phyloP scores from a whole-genome alignment of 92 coral and sea anemone genomes.

The Zoanthus sociatus region DNA sequence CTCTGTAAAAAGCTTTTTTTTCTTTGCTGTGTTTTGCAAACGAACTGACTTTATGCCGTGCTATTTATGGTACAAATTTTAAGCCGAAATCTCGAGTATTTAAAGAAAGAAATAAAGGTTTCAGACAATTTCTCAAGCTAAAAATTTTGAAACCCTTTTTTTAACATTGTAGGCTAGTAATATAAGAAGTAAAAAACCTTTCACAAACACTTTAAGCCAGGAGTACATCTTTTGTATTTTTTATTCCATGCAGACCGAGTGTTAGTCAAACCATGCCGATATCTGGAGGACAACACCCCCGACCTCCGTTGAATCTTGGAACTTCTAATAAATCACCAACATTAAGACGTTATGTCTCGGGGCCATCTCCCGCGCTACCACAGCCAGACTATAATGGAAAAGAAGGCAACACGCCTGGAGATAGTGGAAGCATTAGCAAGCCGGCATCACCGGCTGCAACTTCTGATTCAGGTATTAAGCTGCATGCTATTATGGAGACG shows the following conservation, averaged over 20 bases:
- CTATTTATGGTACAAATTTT: too few species aligned
- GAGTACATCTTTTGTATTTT: background rate
- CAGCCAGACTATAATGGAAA: constrained; percentile 42
- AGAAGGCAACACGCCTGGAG: constrained; percentile 1
- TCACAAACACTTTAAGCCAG: too few species aligned
- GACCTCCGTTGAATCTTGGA: constrained; percentile 33
- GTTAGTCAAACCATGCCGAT: constrained; percentile 44
- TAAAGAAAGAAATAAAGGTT: too few species aligned
- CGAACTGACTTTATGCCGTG: too few species aligned
- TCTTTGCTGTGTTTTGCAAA: too few species aligned
- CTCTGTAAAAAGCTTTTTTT: too few species aligned
- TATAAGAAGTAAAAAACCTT: too few species aligned
- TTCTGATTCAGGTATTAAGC: constrained; percentile 17
- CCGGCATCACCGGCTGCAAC: background rate
- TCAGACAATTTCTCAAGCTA: too few species aligned
- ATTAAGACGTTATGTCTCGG: constrained; percentile 1
- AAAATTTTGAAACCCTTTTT: too few species aligned
- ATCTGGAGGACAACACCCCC: constrained; percentile 45
- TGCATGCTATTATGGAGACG: background rate
- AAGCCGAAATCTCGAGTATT: too few species aligned
- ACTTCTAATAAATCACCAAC: constrained; percentile 21
- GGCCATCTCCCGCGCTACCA: constrained; percentile 34
- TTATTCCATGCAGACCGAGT: background rate
- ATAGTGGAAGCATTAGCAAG: background rate
- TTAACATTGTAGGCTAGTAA: too few species aligned